A percentile compares a stretch with the other conserved stretches of the same genome.
phyloP scores from a whole-genome alignment of 2,113 vertebrate genomes.

The Lepus americanus region DNA sequence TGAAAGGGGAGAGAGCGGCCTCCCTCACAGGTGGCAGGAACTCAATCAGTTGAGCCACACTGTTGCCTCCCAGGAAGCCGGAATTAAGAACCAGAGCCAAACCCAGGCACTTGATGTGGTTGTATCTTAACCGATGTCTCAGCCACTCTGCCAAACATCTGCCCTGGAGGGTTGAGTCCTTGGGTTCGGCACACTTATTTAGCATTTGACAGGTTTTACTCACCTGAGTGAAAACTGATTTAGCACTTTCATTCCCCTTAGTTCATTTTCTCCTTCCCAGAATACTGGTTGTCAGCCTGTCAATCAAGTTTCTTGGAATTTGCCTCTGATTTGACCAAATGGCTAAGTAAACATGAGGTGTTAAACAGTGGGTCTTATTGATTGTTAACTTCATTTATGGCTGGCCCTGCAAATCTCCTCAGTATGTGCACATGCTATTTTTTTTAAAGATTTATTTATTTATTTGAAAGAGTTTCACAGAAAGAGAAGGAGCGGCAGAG shows the following conservation, averaged over 20 bases:
- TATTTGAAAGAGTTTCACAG: too few relatives aligned
- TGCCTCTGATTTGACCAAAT: constrained; percentile 35
- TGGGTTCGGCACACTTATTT: not conserved
- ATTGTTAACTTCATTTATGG: constrained; percentile 34
- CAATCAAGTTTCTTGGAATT: constrained; percentile 37
- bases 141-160: too few relatives aligned
- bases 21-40: too few relatives aligned
- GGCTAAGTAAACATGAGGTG: not conserved
- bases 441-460: too few relatives aligned
- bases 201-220: not conserved
- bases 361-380: not conserved
- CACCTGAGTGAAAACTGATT: not conserved
- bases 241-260: not conserved
- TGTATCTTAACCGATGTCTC: too few relatives aligned
- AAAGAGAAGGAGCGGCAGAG: too few relatives aligned
- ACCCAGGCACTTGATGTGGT: too few relatives aligned
- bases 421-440: not conserved
- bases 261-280: not conserved
- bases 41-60: too few relatives aligned
- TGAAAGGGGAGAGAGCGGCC: too few relatives aligned
- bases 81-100: too few relatives aligned
- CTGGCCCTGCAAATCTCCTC: not conserved
- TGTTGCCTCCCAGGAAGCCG: too few relatives aligned
- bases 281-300: constrained; percentile 14
- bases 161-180: too few relatives aligned